Percentiles rank a stretch among this genome's conserved stretches.
Conservation (phyloP, 2,113 vertebrate genomes). For the Leptocoma aspasia region DNA sequence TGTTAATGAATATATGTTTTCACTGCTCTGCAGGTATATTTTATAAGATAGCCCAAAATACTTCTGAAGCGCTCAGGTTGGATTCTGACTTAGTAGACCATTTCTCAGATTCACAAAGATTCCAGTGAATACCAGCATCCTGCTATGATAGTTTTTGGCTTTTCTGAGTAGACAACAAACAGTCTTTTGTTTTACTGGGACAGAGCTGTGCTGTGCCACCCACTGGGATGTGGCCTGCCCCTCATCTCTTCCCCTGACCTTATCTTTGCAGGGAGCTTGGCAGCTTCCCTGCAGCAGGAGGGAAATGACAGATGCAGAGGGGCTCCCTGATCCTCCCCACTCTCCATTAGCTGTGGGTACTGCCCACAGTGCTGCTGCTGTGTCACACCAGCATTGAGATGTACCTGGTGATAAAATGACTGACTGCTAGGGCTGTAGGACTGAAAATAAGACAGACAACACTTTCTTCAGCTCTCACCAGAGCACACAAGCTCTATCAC, state of each 20-base stretch:
- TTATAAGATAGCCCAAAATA: not conserved
- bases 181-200: not conserved
- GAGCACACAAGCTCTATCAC: not conserved
- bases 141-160: not conserved
- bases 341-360: not conserved
- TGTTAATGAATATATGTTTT: not conserved
- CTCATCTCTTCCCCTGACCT: not conserved
- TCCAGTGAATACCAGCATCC: not conserved
- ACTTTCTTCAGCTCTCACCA: not conserved
- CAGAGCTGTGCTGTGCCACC: not conserved
- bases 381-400: not conserved
- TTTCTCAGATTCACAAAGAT: not conserved
- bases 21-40: not conserved
- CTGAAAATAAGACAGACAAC: not conserved
- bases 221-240: fast-evolving
- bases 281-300: not conserved
- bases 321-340: not conserved
- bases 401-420: not conserved
- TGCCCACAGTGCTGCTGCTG: not conserved
- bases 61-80: not conserved
- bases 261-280: not conserved
- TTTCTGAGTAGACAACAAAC: not conserved
- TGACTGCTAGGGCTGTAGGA: not conserved
- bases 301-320: not conserved
- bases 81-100: not conserved